These are phyloP conservation scores for Archivesica marissinica DNA, from an alignment of 1,140 invertebrate genomes.

Conservation along the genomic window DNA sequence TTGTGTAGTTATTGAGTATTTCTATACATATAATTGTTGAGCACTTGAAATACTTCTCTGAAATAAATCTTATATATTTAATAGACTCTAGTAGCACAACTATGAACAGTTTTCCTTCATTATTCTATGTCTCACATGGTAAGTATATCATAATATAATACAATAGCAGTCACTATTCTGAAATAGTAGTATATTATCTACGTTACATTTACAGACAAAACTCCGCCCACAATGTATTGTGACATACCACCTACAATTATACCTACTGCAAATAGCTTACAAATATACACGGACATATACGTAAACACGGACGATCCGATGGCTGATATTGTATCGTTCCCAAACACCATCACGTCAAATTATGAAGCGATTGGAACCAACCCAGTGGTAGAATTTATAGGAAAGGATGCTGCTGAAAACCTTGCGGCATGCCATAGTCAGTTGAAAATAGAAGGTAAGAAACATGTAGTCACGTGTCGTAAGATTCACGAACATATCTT, in stretches of 20 bases:
- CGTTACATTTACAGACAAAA: slow-evolving; percentile 8
- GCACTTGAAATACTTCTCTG: too few species aligned
- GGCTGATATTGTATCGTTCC: background rate
- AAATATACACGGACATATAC: background rate
- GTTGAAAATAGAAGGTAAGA: slow-evolving; percentile 48
- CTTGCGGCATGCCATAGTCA: slow-evolving; percentile 36
- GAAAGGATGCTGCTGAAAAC: background rate
- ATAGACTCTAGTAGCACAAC: too few species aligned
- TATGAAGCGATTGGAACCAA: slow-evolving; percentile 40
- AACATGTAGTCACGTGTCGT: too few species aligned
- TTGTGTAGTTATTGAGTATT: too few species aligned
- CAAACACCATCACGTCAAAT: slow-evolving; percentile 10
- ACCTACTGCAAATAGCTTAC: background rate
- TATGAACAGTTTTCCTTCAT: too few species aligned
- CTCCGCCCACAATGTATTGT: slow-evolving; percentile 19
- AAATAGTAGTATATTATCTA: too few species aligned
- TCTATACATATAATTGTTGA: too few species aligned
- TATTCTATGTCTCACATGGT: too few species aligned
- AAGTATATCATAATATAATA: too few species aligned
- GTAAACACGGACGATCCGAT: background rate
- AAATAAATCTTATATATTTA: too few species aligned
- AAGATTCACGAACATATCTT: too few species aligned
- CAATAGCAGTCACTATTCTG: too few species aligned
- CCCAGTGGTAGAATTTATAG: slow-evolving; percentile 28
- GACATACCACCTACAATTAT: slow-evolving; percentile 1